phyloP scores from a whole-genome alignment of 2,797 vertebrate genomes.

The Esox masquinongy region DNA sequence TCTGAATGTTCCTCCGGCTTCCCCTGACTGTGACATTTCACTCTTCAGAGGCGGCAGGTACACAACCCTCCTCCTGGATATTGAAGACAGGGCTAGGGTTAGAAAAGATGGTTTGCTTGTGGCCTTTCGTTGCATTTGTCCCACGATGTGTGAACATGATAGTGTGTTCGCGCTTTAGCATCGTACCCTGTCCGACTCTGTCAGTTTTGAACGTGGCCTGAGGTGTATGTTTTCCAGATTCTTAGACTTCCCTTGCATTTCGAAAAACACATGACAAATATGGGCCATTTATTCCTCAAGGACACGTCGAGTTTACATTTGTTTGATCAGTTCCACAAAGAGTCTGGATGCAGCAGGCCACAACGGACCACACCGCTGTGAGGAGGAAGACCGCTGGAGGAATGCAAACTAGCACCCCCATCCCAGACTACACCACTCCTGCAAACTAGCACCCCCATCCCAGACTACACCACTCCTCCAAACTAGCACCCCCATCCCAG shows the following conservation, averaged over 20 bases:
- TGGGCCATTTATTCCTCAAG: conserved; percentile 8
- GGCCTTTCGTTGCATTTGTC: neutral
- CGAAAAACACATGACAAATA: neutral
- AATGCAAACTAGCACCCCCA: neutral
- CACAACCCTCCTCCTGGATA: conserved; percentile 4
- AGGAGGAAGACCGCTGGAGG: neutral
- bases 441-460: neutral
- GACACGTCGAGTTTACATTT: neutral
- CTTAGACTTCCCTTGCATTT: neutral
- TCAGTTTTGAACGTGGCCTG: neutral
- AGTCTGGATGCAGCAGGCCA: neutral
- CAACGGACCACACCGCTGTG: neutral
- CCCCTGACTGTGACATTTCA: conserved; percentile 49
- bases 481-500: neutral
- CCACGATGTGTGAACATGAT: neutral
- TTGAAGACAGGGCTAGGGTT: too few species aligned
- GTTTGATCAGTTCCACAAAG: conserved; percentile 1
- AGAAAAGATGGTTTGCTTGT: neutral
- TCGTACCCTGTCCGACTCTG: neutral
- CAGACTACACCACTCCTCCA: neutral
- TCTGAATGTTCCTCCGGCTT: conserved; percentile 36
- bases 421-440: neutral
- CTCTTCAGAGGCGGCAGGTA: conserved; percentile 20
- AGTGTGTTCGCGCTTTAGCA: neutral
- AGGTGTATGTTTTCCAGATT: conserved; percentile 2